These are phyloP conservation scores for Spea bombifrons DNA, from an alignment of 2,113 vertebrate genomes.

Conservation along the genomic window DNA sequence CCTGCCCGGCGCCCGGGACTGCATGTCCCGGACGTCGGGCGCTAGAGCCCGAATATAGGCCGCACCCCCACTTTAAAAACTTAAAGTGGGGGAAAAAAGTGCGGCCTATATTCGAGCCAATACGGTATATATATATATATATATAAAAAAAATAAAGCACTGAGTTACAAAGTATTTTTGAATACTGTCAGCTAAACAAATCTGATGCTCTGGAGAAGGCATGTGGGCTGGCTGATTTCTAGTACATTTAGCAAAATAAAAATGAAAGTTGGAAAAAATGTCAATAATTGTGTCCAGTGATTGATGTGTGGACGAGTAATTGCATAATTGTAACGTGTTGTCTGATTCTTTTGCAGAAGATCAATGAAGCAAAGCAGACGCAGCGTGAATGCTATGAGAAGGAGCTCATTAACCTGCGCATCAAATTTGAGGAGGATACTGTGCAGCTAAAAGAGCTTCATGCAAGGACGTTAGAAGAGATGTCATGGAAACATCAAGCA, in stretches of 20 bases:
- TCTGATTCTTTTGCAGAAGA: constrained; percentile 66
- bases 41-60: too few species aligned
- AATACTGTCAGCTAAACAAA: too few species aligned
- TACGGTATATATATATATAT: too few species aligned
- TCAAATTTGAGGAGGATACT: constrained; percentile 82
- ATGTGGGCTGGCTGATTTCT: background rate
- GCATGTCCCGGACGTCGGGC: too few species aligned
- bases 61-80: too few species aligned
- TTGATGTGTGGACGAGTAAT: constrained; percentile 29
- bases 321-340: constrained; percentile 37
- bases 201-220: too few species aligned
- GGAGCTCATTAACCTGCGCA: constrained; percentile 77
- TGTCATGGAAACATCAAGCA: constrained; percentile 84
- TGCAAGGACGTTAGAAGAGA: constrained; percentile 85
- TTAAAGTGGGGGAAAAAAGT: too few species aligned
- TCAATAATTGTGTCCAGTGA: background rate
- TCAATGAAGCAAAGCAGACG: constrained; percentile 82
- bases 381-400: constrained; percentile 82
- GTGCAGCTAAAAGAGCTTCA: constrained; percentile 83
- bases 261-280: constrained; percentile 1
- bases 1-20: too few species aligned
- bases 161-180: too few species aligned
- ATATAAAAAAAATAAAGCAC: too few species aligned
- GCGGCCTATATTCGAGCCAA: too few species aligned
- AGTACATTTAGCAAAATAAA: background rate